Base-by-base conservation (phyloP, 2,113 vertebrate genomes). In the Eublepharis macularius region DNA sequence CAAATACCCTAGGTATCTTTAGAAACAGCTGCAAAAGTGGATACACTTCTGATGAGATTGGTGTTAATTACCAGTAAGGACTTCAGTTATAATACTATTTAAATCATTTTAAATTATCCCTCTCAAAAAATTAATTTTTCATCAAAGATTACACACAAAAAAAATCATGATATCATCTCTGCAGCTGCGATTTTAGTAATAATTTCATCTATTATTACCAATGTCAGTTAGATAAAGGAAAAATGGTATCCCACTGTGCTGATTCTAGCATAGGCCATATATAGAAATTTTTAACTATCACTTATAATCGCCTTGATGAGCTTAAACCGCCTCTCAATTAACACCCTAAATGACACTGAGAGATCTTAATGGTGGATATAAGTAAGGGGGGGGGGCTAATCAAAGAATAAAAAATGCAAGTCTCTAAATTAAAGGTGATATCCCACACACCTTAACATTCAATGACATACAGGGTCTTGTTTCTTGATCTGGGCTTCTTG, bases 261-360 rank as follows among this genome's bases (percentile, higher is more conserved):
- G 95, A 95, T 97, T 97, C 96, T 96, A 97, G 97, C 95, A 95
- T 96, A 97, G 97, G 96, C 97, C 97, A 97, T 97, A 97, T 97
- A 97, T 97, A 98, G 97, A 97, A 97, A 96, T 98, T 98, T 98
- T 97, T 96, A 98, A 96, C 97, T 96, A 98, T 98, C 97, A 96
- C 97, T 98, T 98, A 98, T 98, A 98, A 98, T 98, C 97, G 97
- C 97, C 97, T 97, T 98, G 97, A 98, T 98, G 98, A 98, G 98
- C 97, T 96, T 96, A 95, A 97, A 97, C 97, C 97, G 97, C 96
- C 97, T 97, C 98, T 98, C 98, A 98, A 98, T 99, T 98, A 98
- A 97, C 97, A 97, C 97, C 97, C 97, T 97, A 98, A 98, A 97
- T 96, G 97, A 97, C 96, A 96, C 96, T 88, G 95, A 97, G 97